These are phyloP conservation scores for Lampropteryx suffumata DNA, from an alignment of 2,888 invertebrate genomes.

Conservation along the genomic window DNA sequence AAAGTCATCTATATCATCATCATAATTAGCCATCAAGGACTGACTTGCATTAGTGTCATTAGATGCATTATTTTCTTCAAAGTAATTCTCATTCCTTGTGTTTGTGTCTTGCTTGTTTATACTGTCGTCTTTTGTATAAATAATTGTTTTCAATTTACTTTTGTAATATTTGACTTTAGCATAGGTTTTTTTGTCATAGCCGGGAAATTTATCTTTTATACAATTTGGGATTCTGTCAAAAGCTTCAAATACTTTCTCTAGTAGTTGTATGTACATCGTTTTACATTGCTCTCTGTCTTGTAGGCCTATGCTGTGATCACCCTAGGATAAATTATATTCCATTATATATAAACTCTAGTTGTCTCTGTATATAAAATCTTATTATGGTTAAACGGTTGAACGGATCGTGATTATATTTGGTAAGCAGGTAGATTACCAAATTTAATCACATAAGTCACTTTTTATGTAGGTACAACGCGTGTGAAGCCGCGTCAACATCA, in stretches of 20 bases:
- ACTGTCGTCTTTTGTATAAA: constrained; percentile 64
- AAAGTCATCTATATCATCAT: constrained; percentile 54
- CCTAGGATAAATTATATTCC: constrained; percentile 36
- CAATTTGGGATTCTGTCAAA: constrained; percentile 85
- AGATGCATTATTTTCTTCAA: constrained; percentile 14
- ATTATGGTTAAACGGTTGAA: too few relatives aligned
- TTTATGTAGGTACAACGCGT: too few relatives aligned
- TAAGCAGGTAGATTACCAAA: too few relatives aligned
- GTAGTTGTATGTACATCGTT: constrained; percentile 81
- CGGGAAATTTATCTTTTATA: constrained; percentile 83
- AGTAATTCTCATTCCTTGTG: constrained; percentile 25
- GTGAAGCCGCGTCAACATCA: too few relatives aligned
- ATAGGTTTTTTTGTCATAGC: constrained; percentile 82
- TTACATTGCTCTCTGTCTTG: constrained; percentile 64
- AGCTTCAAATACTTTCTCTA: constrained; percentile 85
- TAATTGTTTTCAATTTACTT: constrained; percentile 78
- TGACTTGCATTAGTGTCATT: constrained; percentile 39
- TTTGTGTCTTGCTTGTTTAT: constrained; percentile 28
- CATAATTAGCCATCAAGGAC: constrained; percentile 40
- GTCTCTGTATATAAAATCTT: too few relatives aligned
- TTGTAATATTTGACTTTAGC: constrained; percentile 81
- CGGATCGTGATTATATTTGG: too few relatives aligned
- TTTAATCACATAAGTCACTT: too few relatives aligned
- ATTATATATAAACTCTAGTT: too few relatives aligned
- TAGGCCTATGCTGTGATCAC: constrained; percentile 31